These are phyloP conservation scores for Elgaria multicarinata DNA, from an alignment of 2,113 vertebrate species.

Conservation along the genomic window DNA sequence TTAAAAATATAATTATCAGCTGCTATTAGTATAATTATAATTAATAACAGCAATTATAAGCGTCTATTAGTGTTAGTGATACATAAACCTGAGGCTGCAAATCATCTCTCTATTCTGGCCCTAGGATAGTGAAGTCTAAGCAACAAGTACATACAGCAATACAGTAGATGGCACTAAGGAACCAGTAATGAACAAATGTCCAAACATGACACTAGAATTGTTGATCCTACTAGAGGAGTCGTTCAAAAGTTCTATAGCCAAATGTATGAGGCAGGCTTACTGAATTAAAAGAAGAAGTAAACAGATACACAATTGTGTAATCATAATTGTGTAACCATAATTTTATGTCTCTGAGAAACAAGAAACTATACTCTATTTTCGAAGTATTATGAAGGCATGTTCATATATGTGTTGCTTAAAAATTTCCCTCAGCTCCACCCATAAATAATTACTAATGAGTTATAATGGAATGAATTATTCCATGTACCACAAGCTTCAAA, in stretches of 20 bases:
- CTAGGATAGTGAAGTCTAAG: not conserved
- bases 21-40: not conserved
- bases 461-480: not conserved
- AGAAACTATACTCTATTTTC: no score
- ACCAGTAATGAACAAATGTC: slow-evolving; percentile 10
- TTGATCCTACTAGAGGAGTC: not conserved
- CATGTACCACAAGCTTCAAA: not conserved
- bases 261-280: not conserved
- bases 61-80: not conserved
- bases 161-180: slow-evolving; percentile 22
- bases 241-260: not conserved
- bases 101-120: not conserved
- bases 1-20: not conserved
- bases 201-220: not conserved
- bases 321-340: no score
- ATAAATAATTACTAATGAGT: not conserved
- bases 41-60: not conserved
- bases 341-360: no score
- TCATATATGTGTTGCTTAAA: not conserved
- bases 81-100: not conserved
- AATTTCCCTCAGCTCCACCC: not conserved
- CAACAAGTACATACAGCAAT: not conserved
- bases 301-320: no score
- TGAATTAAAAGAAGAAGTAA: not conserved
- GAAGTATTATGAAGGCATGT: no score